Evolutionary conservation across 2,113 vertebrate species (phyloP).

Genomic region (Leucoraja erinaceus): DNA sequence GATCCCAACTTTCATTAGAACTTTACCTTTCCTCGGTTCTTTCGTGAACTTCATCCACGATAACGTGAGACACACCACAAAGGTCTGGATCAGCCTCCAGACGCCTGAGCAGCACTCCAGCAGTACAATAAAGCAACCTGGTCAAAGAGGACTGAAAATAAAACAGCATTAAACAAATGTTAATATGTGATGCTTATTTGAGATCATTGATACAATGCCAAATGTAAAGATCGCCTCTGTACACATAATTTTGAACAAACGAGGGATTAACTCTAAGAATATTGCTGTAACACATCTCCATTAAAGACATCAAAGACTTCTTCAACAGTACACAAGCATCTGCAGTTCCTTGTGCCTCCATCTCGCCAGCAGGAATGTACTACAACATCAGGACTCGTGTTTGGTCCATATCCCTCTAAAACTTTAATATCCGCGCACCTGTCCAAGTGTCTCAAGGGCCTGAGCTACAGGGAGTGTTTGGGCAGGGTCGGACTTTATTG

Average conservation of each 20-base stretch:
- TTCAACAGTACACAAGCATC: neutral
- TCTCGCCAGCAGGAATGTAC: too few relatives aligned
- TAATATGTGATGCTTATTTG: neutral
- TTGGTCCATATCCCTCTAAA: too few relatives aligned
- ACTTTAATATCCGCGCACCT: too few relatives aligned
- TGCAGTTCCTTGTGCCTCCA: neutral
- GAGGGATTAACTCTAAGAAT: neutral
- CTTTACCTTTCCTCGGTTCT: conserved; percentile 88
- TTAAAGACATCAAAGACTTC: neutral
- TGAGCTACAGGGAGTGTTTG: too few relatives aligned
- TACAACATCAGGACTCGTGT: too few relatives aligned
- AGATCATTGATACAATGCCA: neutral
- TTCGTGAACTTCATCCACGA: conserved; percentile 95
- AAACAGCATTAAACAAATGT: neutral
- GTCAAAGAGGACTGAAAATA: conserved; percentile 73
- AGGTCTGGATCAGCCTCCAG: conserved; percentile 79
- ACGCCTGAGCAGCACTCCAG: conserved; percentile 81
- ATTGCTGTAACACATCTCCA: neutral
- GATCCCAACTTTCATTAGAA: neutral
- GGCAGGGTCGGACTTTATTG: too few relatives aligned
- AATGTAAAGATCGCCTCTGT: neutral
- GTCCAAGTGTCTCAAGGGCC: too few relatives aligned
- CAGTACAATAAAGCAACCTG: conserved; percentile 89
- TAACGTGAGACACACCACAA: conserved; percentile 74
- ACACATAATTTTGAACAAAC: neutral